These are phyloP conservation scores for Allophyes oxyacanthae DNA, from an alignment of 2,888 invertebrate genomes.

Conservation along the genomic window DNA sequence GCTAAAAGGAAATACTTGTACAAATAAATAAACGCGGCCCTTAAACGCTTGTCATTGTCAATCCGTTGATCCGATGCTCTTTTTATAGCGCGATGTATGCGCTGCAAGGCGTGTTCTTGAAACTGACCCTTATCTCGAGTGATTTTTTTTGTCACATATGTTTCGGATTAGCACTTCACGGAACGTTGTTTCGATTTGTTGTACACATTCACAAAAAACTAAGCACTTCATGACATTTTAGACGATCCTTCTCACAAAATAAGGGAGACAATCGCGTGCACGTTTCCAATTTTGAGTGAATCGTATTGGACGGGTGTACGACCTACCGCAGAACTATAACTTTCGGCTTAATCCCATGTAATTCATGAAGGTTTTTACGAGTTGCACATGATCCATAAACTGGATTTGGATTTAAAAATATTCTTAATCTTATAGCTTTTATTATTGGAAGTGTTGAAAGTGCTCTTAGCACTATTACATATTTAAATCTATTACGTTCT, in stretches of 20 bases:
- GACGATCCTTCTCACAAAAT: constrained; percentile 43
- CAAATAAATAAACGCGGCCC: constrained; percentile 85
- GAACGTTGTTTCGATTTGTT: constrained; percentile 78
- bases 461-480: constrained; percentile 47
- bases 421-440: constrained; percentile 59
- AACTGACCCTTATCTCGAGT: constrained; percentile 85
- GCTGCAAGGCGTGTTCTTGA: constrained; percentile 81
- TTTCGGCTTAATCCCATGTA: constrained; percentile 80
- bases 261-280: constrained; percentile 55
- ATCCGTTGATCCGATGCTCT: constrained; percentile 81
- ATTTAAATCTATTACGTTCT: constrained; percentile 54
- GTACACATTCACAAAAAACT: constrained; percentile 53
- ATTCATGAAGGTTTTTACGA: constrained; percentile 79
- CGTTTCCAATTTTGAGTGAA: constrained; percentile 48
- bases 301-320: constrained; percentile 62
- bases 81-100: constrained; percentile 82
- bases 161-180: constrained; percentile 87
- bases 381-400: constrained; percentile 74
- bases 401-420: constrained; percentile 66
- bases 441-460: constrained; percentile 57
- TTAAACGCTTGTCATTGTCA: constrained; percentile 89
- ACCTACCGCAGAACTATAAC: constrained; percentile 86
- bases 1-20: constrained; percentile 89
- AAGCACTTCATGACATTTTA: constrained; percentile 54
- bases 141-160: constrained; percentile 85